Base-by-base conservation (phyloP, 2,113 vertebrate genomes). In the Oceanites oceanicus region DNA sequence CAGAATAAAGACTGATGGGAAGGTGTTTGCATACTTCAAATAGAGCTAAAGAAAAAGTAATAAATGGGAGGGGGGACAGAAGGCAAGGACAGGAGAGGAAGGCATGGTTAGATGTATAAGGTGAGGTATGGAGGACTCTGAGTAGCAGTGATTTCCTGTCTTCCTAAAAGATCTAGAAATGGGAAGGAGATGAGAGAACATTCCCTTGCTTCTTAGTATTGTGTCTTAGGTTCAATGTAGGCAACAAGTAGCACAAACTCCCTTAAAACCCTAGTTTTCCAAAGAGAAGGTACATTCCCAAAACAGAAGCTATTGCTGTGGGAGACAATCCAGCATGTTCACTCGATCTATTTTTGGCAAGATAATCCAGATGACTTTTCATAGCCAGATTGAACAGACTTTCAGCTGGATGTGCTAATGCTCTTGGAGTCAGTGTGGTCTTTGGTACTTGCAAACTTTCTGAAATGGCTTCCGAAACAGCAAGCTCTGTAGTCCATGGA, bases 361-460 rank as follows among this genome's bases (percentile, higher is more conserved):
- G 77, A 29, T 97, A 97, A 96, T 94, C 88, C 87, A 55, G 67
- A 86, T 93, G 85, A 86, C 74, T 82, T 14, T 71, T 77, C 17
- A 2, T 87, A 81, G 92, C 83, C 84, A 91, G 95, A 96, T 87
- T 87, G 66, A 87, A 56, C 32, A 91, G 87, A 38, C 73, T 91
- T 92, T 72, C 47, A 67, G 80, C 34, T 74, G 65, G 29, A 34
- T 85, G 56, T 72, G 56, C 91, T 95, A 78, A 94, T 87, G 83
- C 93, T 81, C 17, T 42, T 20, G 52, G 61, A 89, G 47, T 50
- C 73, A 47, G 34, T 0, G 0, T 49, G 42, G 6, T 49, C 73
- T 93, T 68, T 34, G 40, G 55, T 70, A 45, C 42, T 92, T 86
- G n/a, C 18, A 59, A 23, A 78, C 80, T 86, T 76, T 50, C 38